These are phyloP conservation scores for cattle (Bos taurus) DNA, from an alignment of 2,113 vertebrate genomes.

Conservation along the genomic window ARS-UCD2.0 NC_037355.1:6637001-6637500, in stretches of 20 bases:
- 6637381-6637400: neutral
- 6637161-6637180: neutral
- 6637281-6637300: no score
- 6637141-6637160: neutral
- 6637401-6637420: neutral
- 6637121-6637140: neutral
- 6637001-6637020: neutral
- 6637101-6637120: neutral
- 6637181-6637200: fast-evolving
- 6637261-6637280: no score
- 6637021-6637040: neutral
- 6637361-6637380: neutral
- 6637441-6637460: neutral
- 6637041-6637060: neutral
- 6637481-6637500: neutral
- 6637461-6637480: neutral
- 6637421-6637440: neutral
- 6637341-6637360: neutral
- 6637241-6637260: neutral
- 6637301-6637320: neutral
- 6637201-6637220: neutral
- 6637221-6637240: neutral
- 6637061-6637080: neutral
- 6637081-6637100: neutral
- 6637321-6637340: neutral